Evolutionary conservation across 2,113 vertebrate genomes (phyloP).

Genomic region (Heteronetta atricapilla): DNA sequence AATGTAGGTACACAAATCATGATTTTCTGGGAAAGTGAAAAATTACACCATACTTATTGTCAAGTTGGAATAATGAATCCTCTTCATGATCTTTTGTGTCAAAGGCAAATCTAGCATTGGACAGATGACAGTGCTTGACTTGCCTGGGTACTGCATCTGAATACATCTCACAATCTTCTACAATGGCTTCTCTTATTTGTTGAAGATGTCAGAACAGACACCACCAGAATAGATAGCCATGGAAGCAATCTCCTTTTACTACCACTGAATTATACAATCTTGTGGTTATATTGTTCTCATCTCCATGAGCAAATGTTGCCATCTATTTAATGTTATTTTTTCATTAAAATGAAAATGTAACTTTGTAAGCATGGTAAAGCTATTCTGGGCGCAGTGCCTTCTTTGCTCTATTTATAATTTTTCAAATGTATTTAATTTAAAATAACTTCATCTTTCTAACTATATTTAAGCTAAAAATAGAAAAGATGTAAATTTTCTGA

Average conservation of each 20-base stretch:
- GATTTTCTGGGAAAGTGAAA: not conserved
- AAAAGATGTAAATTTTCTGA: conserved; percentile 20
- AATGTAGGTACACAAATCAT: not conserved
- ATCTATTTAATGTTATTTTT: conserved; percentile 26
- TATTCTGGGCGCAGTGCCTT: not conserved
- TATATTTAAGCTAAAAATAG: conserved; percentile 41
- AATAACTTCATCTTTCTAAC: conserved; percentile 34
- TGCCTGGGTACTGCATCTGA: not conserved
- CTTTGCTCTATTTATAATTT: conserved; percentile 42
- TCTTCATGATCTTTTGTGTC: not conserved
- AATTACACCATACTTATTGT: not conserved
- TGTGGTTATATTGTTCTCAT: not conserved
- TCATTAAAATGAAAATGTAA: conserved; percentile 55
- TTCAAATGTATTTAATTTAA: conserved; percentile 37
- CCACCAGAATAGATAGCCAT: not conserved
- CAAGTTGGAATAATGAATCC: not conserved
- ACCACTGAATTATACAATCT: not conserved
- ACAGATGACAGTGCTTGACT: not conserved
- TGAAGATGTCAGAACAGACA: not conserved
- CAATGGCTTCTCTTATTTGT: not conserved
- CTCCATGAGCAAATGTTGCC: not conserved
- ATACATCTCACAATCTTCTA: not conserved
- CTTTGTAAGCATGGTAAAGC: conserved; percentile 6
- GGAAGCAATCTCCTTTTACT: not conserved
- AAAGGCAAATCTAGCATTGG: not conserved